phyloP scores from a whole-genome alignment of 2,888 invertebrate genomes.

The Arenicola marina region DNA sequence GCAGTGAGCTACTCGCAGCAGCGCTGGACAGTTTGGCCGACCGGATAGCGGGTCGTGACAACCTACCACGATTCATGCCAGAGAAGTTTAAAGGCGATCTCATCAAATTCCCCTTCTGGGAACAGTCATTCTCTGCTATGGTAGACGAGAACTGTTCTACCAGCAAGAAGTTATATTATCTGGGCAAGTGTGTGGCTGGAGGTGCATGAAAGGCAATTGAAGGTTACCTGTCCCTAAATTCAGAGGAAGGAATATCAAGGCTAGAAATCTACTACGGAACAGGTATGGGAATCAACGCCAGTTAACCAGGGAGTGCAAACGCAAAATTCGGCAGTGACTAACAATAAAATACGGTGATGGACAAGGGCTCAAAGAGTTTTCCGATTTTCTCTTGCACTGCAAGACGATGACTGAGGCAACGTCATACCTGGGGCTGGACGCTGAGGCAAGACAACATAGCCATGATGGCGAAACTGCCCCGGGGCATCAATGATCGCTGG shows the following conservation, averaged over 20 bases:
- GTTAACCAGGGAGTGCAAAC: not conserved
- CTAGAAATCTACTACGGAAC: too few species aligned
- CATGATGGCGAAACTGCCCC: not conserved
- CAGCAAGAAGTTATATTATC: not conserved
- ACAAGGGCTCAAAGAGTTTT: not conserved
- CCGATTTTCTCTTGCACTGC: not conserved
- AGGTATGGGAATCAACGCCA: too few species aligned
- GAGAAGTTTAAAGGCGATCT: not conserved
- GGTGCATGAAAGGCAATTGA: not conserved
- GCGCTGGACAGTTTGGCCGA: too few species aligned
- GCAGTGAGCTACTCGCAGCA: too few species aligned
- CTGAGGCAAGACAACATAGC: not conserved
- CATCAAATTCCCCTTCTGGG: not conserved
- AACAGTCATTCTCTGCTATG: not conserved
- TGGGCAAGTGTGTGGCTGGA: not conserved
- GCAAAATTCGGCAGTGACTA: not conserved
- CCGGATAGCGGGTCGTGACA: too few species aligned
- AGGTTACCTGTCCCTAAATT: not conserved
- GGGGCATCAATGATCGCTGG: not conserved
- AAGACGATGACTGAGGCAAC: not conserved
- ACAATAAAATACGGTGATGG: not conserved
- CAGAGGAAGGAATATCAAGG: too few species aligned
- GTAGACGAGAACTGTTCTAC: not conserved
- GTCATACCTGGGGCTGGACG: not conserved
- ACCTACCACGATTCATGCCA: not conserved